phyloP scores from a whole-genome alignment of 2,113 vertebrate species.

The Channa argus region DNA sequence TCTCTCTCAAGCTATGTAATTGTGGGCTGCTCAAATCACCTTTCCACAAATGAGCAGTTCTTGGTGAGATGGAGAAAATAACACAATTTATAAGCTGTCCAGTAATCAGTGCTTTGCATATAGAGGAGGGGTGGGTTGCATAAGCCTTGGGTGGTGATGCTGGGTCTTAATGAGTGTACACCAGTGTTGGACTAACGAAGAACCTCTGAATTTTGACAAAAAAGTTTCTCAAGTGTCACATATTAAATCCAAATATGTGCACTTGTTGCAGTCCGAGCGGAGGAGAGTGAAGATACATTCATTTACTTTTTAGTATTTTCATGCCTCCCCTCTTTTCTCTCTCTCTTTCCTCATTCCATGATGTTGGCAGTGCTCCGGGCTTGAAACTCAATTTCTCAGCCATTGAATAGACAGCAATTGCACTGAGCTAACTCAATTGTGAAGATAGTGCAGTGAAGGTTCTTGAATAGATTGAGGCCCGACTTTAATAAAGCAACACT shows the following conservation, averaged over 20 bases:
- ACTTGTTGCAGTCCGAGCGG: constrained; percentile 47
- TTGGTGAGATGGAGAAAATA: constrained; percentile 72
- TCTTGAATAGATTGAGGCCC: constrained; percentile 84
- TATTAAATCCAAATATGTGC: constrained; percentile 63
- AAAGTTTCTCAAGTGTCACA: constrained; percentile 66
- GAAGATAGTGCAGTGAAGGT: constrained; percentile 79
- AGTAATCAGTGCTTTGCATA: constrained; percentile 76
- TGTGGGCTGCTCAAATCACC: constrained; percentile 65
- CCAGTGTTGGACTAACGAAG: constrained; percentile 50
- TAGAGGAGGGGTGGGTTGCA: constrained; percentile 42
- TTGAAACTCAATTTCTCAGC: constrained; percentile 86
- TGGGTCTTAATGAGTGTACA: constrained; percentile 49
- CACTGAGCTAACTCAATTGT: constrained; percentile 83
- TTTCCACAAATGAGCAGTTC: constrained; percentile 68
- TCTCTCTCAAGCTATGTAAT: constrained; percentile 67
- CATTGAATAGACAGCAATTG: constrained; percentile 84
- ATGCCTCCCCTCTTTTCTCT: constrained; percentile 28
- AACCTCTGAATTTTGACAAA: constrained; percentile 53
- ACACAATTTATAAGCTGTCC: constrained; percentile 69
- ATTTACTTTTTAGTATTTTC: constrained; percentile 65
- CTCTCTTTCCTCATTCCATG: constrained; percentile 60
- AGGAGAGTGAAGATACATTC: constrained; percentile 66
- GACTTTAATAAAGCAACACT: constrained; percentile 82
- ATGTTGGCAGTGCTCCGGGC: constrained; percentile 79
- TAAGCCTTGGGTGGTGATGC: constrained; percentile 59